Percentiles rank a stretch among this genome's conserved stretches.
Conservation (phyloP, 2,888 invertebrate species). For the Watsonalla binaria region DNA sequence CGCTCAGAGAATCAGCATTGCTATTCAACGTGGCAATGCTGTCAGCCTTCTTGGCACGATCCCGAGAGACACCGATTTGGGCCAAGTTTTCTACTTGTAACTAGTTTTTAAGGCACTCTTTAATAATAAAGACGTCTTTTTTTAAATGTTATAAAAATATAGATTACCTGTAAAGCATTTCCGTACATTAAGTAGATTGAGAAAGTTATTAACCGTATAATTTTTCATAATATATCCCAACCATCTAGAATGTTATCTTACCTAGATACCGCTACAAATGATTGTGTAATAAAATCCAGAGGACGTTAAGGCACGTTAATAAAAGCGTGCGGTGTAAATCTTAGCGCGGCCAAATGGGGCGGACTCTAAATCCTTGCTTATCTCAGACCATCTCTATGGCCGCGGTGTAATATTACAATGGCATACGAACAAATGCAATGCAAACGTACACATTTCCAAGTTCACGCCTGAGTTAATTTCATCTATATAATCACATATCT, state of each 20-base stretch:
- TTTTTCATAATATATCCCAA: too few relatives aligned
- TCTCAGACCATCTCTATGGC: conserved; percentile 54
- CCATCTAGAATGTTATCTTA: background rate
- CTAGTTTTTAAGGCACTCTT: too few relatives aligned
- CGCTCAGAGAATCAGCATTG: too few relatives aligned
- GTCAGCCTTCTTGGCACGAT: too few relatives aligned
- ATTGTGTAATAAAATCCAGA: conserved; percentile 27
- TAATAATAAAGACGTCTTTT: too few relatives aligned
- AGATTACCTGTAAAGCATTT: too few relatives aligned
- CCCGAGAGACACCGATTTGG: too few relatives aligned
- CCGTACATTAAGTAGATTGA: too few relatives aligned
- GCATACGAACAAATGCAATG: conserved; percentile 44
- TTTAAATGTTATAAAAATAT: too few relatives aligned
- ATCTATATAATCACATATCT: conserved; percentile 28
- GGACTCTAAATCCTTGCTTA: conserved; percentile 56
- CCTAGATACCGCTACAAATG: conserved; percentile 1
- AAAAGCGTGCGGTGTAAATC: conserved; percentile 41
- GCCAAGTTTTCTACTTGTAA: too few relatives aligned
- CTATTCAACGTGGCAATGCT: too few relatives aligned
- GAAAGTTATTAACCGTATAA: too few relatives aligned
- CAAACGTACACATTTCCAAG: conserved; percentile 41
- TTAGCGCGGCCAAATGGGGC: conserved; percentile 33
- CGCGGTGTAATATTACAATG: conserved; percentile 57
- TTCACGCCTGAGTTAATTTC: conserved; percentile 64
- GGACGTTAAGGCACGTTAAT: conserved; percentile 33